A percentile compares a stretch with the other conserved stretches of the same genome.
These are phyloP conservation scores for Diorhabda elongata DNA, from an alignment of 1,140 invertebrate species.

Conservation along the genomic window DNA sequence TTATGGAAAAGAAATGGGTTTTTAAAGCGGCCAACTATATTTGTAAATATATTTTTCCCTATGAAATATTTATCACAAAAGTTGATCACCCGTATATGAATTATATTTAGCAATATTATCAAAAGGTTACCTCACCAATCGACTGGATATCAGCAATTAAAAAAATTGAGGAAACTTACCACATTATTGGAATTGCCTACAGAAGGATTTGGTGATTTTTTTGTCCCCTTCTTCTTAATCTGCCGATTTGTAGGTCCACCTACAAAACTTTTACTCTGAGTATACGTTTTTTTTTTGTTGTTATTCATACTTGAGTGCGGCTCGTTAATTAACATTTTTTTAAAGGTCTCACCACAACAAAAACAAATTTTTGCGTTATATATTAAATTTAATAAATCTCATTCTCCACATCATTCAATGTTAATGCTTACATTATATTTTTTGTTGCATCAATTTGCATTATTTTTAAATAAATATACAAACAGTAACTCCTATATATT, in stretches of 20 bases:
- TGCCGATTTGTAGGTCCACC: conserved; percentile 40
- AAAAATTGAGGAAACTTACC: conserved; percentile 26
- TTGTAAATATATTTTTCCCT: no score
- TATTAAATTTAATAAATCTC: conserved; percentile 45
- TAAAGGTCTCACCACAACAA: conserved; percentile 39
- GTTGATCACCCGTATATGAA: background rate
- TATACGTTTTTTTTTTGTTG: background rate
- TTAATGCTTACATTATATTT: conserved; percentile 40
- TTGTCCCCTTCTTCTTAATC: conserved; percentile 47
- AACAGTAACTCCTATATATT: conserved; percentile 23
- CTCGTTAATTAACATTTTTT: background rate
- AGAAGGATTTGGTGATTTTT: conserved; percentile 46
- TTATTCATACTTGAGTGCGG: conserved; percentile 28
- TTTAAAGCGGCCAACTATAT: no score
- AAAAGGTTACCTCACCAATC: background rate
- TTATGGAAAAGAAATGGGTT: no score
- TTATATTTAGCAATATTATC: background rate
- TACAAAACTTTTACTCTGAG: conserved; percentile 38
- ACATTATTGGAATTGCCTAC: conserved; percentile 20
- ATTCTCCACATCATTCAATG: conserved; percentile 35
- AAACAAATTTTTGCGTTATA: conserved; percentile 36
- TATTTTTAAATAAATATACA: conserved; percentile 26
- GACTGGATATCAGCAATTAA: background rate
- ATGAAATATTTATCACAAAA: no score
- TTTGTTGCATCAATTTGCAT: background rate